phyloP scores from a whole-genome alignment of 1,140 invertebrate species.

The Hirudo medicinalis region DNA sequence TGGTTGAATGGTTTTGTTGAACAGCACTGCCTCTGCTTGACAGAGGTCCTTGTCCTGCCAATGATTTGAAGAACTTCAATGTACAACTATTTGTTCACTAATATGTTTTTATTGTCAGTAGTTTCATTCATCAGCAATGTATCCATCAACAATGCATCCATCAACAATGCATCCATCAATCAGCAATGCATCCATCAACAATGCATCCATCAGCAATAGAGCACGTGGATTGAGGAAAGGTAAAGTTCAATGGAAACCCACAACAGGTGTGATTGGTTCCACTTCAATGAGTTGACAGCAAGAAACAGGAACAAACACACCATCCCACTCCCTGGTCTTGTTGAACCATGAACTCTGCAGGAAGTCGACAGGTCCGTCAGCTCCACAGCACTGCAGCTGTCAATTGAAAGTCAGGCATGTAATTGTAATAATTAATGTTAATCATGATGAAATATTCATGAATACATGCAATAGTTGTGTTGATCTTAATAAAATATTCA shows the following conservation, averaged over 20 bases:
- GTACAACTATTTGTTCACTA: no score
- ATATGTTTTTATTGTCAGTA: no score
- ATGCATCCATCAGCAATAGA: no score
- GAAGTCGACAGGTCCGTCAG: conserved; percentile 16
- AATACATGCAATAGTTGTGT: no score
- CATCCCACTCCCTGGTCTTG: conserved; percentile 9
- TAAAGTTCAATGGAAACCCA: not conserved
- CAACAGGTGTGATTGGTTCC: not conserved
- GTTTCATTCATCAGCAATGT: no score
- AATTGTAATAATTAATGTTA: not conserved
- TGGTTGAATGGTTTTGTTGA: conserved; percentile 8
- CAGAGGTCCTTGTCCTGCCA: conserved; percentile 1
- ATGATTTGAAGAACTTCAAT: not conserved
- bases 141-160: no score
- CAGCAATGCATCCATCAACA: no score
- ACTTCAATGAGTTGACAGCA: conserved; percentile 19
- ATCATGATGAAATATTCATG: not conserved
- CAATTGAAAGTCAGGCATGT: not conserved
- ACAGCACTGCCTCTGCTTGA: conserved; percentile 17
- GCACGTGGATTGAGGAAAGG: no score
- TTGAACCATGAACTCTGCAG: conserved; percentile 20
- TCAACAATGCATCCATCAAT: no score
- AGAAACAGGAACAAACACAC: conserved; percentile 15
- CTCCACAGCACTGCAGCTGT: conserved; percentile 21
- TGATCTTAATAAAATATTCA: not conserved